Evolutionary conservation across 2,113 vertebrate species (phyloP), one percentile per base, ranked within the genome.

Genomic region (Megaceryle torquata): DNA sequence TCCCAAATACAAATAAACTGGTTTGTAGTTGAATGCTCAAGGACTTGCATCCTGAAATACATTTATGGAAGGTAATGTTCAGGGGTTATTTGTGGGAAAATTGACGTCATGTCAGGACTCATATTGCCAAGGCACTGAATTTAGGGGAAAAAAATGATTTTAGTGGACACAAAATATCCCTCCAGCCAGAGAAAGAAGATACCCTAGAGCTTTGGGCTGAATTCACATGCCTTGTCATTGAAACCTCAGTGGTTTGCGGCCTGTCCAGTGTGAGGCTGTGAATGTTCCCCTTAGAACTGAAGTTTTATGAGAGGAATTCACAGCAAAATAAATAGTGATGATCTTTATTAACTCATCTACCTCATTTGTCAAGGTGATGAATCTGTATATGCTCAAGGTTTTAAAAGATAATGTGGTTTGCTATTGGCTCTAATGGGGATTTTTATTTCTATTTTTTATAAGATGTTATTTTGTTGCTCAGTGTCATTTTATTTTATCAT

Each of bases 1-100:
- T 89, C 57, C 89, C 51, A 56, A 74, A 92, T 86, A 78, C 43
- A 71, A 95, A 92, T 91, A 93, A 78, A 96, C 35, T 82, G 51
- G 29, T 75, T 87, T 89, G 80, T 68, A 28, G 7, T 57, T 67
- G 16, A 61, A 29, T 92, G 72, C 91, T 95, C 74, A 68, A 96
- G 91, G 94, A 92, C 65, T 60, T 75, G 39, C 0, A 0, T 78
- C 33, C 64, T 89, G 86, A 89, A 97, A 93, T 75, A 57, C 77
- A 48, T 91, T 95, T 93, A 71, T 78, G 25, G 37, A 85, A 91
- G 39, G 86, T 93, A 91, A 81, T 64, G 77, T 92, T 93, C 70
- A 79, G 69, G 83, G 69, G 43, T 60, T 56, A 64, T 82, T 89
- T 95, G 72, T 60, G 57, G 61, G 54, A 69, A 92, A 84, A 88